A percentile compares a stretch with the other conserved stretches of the same genome.
These are phyloP conservation scores for Cariama cristata DNA, from an alignment of 2,113 vertebrate species.

Conservation along the genomic window DNA sequence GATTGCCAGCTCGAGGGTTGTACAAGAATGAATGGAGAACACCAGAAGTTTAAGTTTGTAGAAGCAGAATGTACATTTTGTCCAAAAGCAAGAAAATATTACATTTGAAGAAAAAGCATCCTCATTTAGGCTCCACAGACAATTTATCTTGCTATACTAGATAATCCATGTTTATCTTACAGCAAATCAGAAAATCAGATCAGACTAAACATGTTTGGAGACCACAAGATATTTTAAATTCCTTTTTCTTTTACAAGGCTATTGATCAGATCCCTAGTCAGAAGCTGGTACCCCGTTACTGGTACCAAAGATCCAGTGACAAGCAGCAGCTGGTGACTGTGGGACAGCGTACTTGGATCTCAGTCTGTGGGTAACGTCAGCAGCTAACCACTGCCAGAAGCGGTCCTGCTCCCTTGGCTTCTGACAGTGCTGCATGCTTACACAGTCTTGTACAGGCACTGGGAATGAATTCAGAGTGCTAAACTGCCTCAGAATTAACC, in stretches of 20 bases:
- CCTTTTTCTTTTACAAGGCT: not conserved
- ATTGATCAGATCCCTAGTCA: not conserved
- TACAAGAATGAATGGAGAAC: not conserved
- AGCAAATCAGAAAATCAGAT: not conserved
- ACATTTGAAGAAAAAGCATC: not conserved
- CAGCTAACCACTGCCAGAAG: not conserved
- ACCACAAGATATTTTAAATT: not conserved
- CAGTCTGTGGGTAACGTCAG: not conserved
- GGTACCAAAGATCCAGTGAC: not conserved
- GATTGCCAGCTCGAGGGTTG: not conserved
- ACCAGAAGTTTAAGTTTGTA: not conserved
- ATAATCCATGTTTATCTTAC: not conserved
- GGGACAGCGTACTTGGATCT: not conserved
- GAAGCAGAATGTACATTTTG: not conserved
- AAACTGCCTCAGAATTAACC: not conserved
- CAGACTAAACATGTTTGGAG: not conserved
- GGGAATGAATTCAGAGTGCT: not conserved
- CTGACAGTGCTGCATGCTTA: not conserved
- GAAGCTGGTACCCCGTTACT: not conserved
- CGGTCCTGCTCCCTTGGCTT: not conserved
- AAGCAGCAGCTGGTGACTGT: not conserved
- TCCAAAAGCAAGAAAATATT: not conserved
- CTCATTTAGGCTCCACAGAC: not conserved
- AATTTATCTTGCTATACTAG: not conserved
- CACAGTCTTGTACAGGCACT: not conserved